Evolutionary conservation across 1,140 invertebrate species (phyloP).

Genomic region (Hypothenemus hampei): DNA sequence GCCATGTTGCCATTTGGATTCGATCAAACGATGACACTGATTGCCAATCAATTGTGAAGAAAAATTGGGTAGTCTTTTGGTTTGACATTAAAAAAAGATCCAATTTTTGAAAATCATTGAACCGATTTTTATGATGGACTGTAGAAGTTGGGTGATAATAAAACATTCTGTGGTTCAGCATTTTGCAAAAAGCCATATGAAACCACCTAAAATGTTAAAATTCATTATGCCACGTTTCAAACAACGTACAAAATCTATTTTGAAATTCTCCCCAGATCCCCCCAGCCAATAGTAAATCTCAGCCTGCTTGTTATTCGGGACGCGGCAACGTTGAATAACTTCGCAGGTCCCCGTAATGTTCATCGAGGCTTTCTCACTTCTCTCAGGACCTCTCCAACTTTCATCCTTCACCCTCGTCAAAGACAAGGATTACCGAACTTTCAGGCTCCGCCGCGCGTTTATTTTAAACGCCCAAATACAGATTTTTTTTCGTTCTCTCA

Average conservation of each 20-base stretch:
- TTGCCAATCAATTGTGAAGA: too few species aligned
- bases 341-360: conserved; percentile 35
- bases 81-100: too few species aligned
- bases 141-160: too few species aligned
- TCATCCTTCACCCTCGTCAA: too few species aligned
- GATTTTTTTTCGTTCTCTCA: background rate
- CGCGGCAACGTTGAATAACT: conserved; percentile 32
- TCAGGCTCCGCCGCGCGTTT: conserved; percentile 30
- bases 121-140: too few species aligned
- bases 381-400: conserved; percentile 31
- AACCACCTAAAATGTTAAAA: too few species aligned
- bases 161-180: too few species aligned
- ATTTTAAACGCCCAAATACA: background rate
- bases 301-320: conserved; percentile 34
- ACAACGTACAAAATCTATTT: background rate
- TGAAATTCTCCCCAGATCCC: background rate
- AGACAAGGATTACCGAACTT: conserved; percentile 30
- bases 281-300: background rate
- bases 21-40: too few species aligned
- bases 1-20: conserved; percentile 11
- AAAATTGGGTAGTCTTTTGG: too few species aligned
- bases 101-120: too few species aligned
- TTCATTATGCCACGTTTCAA: too few species aligned
- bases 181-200: too few species aligned
- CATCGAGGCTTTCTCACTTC: conserved; percentile 39